A percentile compares a stretch with the other conserved stretches of the same genome.
Conservation (phyloP, 2,888 invertebrate species). For the Campoletis raptor region DNA sequence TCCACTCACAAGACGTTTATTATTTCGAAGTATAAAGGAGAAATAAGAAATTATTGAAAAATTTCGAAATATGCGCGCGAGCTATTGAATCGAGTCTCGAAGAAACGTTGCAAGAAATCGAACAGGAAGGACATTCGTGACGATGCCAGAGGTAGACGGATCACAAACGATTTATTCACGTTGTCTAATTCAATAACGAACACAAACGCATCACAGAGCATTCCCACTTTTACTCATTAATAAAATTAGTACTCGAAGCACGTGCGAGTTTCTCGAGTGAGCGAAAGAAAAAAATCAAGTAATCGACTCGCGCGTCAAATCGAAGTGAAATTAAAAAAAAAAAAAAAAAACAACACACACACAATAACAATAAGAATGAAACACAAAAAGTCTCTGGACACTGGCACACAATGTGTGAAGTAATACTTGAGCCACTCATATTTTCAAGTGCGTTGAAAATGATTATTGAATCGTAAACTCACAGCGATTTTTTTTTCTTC, state of each 20-base stretch:
- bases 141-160: neutral
- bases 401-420: neutral
- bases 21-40: neutral
- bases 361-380: neutral
- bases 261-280: constrained; percentile 45
- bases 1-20: neutral
- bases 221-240: neutral
- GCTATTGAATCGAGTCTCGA: constrained; percentile 1
- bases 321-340: constrained; percentile 15
- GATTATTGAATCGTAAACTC: constrained; percentile 4
- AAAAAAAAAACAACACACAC: too few relatives aligned
- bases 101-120: neutral
- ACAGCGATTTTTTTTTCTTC: neutral
- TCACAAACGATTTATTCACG: constrained; percentile 16
- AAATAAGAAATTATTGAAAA: neutral
- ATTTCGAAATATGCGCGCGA: neutral
- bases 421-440: neutral
- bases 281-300: constrained; percentile 16
- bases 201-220: neutral
- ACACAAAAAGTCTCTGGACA: neutral
- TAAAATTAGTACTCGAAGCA: constrained; percentile 43
- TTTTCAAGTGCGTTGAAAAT: neutral
- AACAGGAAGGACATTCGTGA: constrained; percentile 8
- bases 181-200: constrained; percentile 15
- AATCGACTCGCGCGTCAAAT: constrained; percentile 6